A percentile compares a stretch with the other conserved stretches of the same genome.
Conservation (phyloP, 2,888 invertebrate genomes). For the Thumatha senex region DNA sequence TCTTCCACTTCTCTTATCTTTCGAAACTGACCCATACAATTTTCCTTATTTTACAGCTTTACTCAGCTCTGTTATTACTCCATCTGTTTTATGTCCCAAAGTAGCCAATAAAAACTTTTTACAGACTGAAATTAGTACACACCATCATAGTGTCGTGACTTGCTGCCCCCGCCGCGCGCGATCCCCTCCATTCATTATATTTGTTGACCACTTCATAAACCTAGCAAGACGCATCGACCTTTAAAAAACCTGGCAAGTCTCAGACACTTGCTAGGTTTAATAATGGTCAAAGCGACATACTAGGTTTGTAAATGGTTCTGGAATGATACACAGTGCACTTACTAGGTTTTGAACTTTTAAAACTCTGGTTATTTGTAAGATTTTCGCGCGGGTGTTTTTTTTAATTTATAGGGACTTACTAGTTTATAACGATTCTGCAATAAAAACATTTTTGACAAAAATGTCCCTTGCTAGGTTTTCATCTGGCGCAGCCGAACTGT, state of each 20-base stretch:
- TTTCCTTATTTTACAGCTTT: constrained; percentile 11
- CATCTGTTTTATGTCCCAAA: constrained; percentile 7
- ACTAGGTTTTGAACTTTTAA: background rate
- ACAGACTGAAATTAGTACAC: constrained; percentile 2
- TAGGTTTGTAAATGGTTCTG: background rate
- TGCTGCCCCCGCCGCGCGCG: background rate
- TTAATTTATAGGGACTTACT: background rate
- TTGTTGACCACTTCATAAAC: background rate
- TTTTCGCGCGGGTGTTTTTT: background rate
- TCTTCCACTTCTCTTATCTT: background rate
- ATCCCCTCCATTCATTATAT: background rate
- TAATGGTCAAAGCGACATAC: background rate
- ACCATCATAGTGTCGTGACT: background rate
- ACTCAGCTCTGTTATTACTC: constrained; percentile 6
- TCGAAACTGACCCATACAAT: constrained; percentile 1
- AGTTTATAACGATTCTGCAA: background rate
- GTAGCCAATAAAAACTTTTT: background rate
- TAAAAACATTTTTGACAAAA: background rate
- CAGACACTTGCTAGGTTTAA: background rate
- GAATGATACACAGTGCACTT: background rate
- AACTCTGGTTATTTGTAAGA: background rate
- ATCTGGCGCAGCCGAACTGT: constrained; percentile 1
- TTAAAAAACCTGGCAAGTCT: background rate
- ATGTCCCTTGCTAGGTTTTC: constrained; percentile 2
- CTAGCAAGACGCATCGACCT: constrained; percentile 2